Base-by-base conservation (phyloP, 1,140 invertebrate genomes). In the Diachasma alloeum region DNA sequence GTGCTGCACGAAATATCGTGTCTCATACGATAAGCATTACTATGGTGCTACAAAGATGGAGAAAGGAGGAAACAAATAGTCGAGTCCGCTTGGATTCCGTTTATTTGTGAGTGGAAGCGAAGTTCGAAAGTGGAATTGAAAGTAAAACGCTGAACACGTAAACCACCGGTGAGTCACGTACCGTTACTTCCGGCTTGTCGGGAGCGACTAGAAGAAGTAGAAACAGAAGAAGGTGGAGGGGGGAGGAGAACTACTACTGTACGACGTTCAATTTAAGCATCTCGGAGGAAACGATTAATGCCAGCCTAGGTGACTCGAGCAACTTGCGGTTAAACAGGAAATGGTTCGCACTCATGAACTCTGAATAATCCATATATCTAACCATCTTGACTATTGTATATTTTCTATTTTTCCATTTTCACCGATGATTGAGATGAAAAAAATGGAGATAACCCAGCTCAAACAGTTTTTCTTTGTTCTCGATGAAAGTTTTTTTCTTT, bases 121-220 rank as follows among this genome's bases (percentile, higher is more conserved):
- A 87, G 83, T 87, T 87, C 81, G 78, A 85, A 84, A 83, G 82
- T 86, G 81, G 84, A 88, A 87, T 86, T 88, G 86, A 87, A 87
- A 87, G 83, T 83, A 80, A 84, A 86, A 83, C 85, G 80, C 80
- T 79, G 79, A 80, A 81, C 81, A 83, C 79, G 81, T 80, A 77
- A 82, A 79, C 68, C 74, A 75, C 56, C 66, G 67, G 37, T 74
- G 71, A 77, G 70, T 75, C 69, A 75, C 74, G 73, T 75, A 73
- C 56, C 74, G 70, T 56, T 63, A 72, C 36, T 75, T 75, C 63
- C 72, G 69, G 39, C 66, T 76, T 67, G 39, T 69, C 42, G 44
- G 31, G 46, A 74, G 59, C 22, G 24, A 66, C 19, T 69, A 48
- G 46, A 67, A 53, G 72, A 44, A 26, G 69, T 24, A 68, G 66